These are phyloP conservation scores for Aphyosemion australe DNA, from an alignment of 2,113 vertebrate genomes.

Conservation along the genomic window DNA sequence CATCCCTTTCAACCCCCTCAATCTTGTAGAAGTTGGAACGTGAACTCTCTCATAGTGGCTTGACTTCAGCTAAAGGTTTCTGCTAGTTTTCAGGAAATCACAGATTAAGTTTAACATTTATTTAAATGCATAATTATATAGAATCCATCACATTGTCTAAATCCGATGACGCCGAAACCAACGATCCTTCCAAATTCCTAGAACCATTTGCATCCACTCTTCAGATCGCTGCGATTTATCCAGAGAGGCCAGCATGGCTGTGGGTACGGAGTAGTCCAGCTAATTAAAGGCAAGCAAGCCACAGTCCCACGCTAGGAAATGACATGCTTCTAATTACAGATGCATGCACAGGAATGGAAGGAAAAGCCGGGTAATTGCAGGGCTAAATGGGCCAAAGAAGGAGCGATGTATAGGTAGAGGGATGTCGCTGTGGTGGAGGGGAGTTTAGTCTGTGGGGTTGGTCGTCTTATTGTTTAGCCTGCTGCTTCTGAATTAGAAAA, in stretches of 20 bases:
- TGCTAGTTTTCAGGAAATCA: neutral
- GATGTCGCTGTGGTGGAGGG: constrained; percentile 37
- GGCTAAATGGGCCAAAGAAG: constrained; percentile 50
- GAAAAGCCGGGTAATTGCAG: constrained; percentile 66
- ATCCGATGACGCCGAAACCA: constrained; percentile 14
- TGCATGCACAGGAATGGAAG: constrained; percentile 55
- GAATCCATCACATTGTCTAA: constrained; percentile 5
- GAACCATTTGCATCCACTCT: constrained; percentile 32
- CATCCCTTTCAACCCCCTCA: constrained; percentile 1
- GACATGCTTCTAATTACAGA: constrained; percentile 79
- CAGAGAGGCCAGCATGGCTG: constrained; percentile 55
- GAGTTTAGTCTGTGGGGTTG: constrained; percentile 44
- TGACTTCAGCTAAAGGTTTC: neutral
- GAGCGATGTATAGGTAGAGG: constrained; percentile 51
- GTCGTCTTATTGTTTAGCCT: constrained; percentile 7
- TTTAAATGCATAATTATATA: neutral
- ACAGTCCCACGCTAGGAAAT: constrained; percentile 75
- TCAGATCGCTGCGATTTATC: constrained; percentile 33
- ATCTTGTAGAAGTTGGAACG: constrained; percentile 23
- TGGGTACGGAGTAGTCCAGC: constrained; percentile 60
- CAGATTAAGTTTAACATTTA: neutral
- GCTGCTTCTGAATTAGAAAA: constrained; percentile 27
- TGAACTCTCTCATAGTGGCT: constrained; percentile 11
- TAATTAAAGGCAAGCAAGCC: constrained; percentile 72
- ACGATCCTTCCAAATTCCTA: constrained; percentile 23